These are phyloP conservation scores for Harpagifer antarcticus DNA, from an alignment of 2,797 vertebrate species.

Conservation along the genomic window DNA sequence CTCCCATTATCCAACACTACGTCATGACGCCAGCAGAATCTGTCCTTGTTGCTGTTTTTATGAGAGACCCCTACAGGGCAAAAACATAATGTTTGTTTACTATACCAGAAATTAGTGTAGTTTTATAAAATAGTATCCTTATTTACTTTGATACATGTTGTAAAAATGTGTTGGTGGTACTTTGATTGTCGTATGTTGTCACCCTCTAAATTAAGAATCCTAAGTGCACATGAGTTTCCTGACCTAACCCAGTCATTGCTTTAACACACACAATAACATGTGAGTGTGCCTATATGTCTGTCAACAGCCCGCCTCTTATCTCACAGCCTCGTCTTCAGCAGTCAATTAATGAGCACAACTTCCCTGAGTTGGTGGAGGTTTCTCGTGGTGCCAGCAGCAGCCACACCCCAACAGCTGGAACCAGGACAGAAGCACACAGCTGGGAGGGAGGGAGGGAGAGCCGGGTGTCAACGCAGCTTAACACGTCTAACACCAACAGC, in stretches of 20 bases:
- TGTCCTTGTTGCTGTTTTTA: too few species aligned
- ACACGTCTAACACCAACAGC: constrained; percentile 22
- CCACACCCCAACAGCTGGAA: constrained; percentile 71
- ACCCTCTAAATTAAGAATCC: background rate
- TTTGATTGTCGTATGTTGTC: background rate
- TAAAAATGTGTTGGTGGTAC: background rate
- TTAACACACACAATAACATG: background rate
- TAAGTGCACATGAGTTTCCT: background rate
- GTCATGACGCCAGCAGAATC: too few species aligned
- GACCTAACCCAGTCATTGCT: background rate
- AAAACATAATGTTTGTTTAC: too few species aligned
- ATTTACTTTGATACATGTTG: background rate
- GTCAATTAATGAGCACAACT: constrained; percentile 63
- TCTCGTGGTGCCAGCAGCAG: constrained; percentile 64
- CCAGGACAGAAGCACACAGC: constrained; percentile 60
- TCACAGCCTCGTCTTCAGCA: constrained; percentile 4
- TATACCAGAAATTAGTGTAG: background rate
- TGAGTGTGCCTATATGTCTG: background rate
- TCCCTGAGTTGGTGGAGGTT: constrained; percentile 43
- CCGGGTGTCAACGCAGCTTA: constrained; percentile 13
- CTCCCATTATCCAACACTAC: too few species aligned
- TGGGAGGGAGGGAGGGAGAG: constrained; percentile 25
- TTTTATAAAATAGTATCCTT: background rate
- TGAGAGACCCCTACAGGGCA: too few species aligned
- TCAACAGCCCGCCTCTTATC: constrained; percentile 26